phyloP scores from a whole-genome alignment of 2,113 vertebrate species.

The Spea multiplicata region DNA sequence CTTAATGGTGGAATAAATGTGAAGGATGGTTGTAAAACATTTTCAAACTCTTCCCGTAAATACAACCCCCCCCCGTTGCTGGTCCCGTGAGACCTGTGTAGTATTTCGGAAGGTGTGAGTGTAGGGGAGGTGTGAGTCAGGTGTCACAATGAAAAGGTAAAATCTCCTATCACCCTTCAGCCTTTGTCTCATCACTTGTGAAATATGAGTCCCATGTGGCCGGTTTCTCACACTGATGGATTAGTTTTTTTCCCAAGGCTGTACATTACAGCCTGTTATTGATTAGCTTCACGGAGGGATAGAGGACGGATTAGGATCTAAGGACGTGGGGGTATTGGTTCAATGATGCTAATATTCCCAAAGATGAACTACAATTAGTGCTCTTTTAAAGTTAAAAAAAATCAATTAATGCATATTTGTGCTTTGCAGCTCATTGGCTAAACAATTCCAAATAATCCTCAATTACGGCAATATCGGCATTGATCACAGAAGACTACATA shows the following conservation, averaged over 20 bases:
- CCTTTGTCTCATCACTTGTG: no score
- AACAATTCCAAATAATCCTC: slow-evolving; percentile 16
- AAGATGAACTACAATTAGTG: slow-evolving; percentile 62
- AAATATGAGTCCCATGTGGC: background rate
- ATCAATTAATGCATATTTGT: slow-evolving; percentile 69
- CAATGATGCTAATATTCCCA: slow-evolving; percentile 61
- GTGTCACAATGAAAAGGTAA: no score
- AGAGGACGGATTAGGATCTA: slow-evolving; percentile 46
- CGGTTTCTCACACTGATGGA: slow-evolving; percentile 11
- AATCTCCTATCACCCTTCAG: no score
- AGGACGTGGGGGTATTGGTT: slow-evolving; percentile 60
- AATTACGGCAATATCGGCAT: background rate
- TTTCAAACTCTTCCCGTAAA: no score
- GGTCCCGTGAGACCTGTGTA: no score
- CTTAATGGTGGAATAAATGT: no score
- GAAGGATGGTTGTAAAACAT: no score
- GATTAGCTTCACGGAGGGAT: slow-evolving; percentile 61
- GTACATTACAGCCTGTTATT: slow-evolving; percentile 51
- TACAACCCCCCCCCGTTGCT: no score
- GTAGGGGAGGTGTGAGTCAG: no score
- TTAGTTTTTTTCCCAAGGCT: background rate
- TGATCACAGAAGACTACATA: slow-evolving; percentile 2
- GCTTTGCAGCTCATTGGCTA: slow-evolving; percentile 44
- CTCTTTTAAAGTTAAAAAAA: slow-evolving; percentile 58
- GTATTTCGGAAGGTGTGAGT: no score